These are phyloP conservation scores for Tilapia sparmanii DNA, from an alignment of 2,113 vertebrate species.

Conservation along the genomic window DNA sequence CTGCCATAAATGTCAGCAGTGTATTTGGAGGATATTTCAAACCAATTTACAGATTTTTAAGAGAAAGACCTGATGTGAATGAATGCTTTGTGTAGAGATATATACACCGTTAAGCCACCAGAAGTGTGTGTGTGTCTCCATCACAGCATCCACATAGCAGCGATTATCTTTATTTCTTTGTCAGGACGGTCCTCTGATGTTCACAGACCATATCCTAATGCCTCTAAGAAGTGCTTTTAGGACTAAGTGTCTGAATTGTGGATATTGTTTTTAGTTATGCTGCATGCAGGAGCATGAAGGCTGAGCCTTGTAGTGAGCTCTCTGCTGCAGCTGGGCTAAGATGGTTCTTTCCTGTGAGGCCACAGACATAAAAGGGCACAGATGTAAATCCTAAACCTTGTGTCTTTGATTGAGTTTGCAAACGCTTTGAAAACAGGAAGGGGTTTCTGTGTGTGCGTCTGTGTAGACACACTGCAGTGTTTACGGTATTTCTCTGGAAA, in stretches of 20 bases:
- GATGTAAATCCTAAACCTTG: constrained; percentile 74
- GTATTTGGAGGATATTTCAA: constrained; percentile 23
- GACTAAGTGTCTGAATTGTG: constrained; percentile 51
- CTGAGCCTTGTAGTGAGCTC: constrained; percentile 55
- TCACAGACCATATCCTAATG: constrained; percentile 46
- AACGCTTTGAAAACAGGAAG: constrained; percentile 70
- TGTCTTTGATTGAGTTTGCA: constrained; percentile 70
- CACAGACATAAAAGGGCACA: constrained; percentile 70
- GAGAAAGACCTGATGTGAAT: not conserved
- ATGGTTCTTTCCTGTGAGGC: constrained; percentile 64
- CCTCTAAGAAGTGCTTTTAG: constrained; percentile 55
- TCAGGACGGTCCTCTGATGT: constrained; percentile 43
- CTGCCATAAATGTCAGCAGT: constrained; percentile 45
- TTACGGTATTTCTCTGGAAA: constrained; percentile 38
- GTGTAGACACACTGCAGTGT: constrained; percentile 1
- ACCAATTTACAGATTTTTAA: constrained; percentile 3
- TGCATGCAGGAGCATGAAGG: constrained; percentile 57
- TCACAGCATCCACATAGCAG: constrained; percentile 4
- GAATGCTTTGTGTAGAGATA: not conserved
- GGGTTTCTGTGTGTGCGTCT: constrained; percentile 46
- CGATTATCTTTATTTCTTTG: constrained; percentile 32
- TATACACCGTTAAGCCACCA: not conserved
- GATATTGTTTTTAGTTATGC: constrained; percentile 63
- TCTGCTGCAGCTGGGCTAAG: constrained; percentile 64
- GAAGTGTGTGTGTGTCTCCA: not conserved